These are phyloP conservation scores for Phymastichus coffea DNA, from an alignment of 1,140 invertebrate genomes.

Conservation along the genomic window DNA sequence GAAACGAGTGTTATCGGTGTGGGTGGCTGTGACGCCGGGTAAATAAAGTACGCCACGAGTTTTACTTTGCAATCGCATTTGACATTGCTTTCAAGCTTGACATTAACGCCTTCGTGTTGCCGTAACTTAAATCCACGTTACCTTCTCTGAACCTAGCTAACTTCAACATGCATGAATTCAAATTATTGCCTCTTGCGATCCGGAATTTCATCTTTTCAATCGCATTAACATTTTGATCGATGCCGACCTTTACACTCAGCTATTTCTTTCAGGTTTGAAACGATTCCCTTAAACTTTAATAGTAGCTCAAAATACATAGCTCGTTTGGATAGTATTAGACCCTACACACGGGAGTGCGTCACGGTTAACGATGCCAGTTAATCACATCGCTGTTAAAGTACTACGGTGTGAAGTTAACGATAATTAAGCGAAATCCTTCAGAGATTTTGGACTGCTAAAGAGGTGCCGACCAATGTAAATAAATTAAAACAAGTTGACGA, in stretches of 20 bases:
- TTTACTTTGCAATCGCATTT: not conserved
- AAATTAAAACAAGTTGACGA: conserved; percentile 14
- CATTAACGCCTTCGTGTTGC: conserved; percentile 1
- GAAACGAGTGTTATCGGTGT: not conserved
- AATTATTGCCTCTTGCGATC: conserved; percentile 12
- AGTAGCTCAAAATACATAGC: conserved; percentile 35
- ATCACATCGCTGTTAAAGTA: no score
- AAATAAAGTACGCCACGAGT: not conserved
- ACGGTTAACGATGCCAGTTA: not conserved
- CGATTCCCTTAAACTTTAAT: not conserved
- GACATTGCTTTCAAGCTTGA: not conserved
- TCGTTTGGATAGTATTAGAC: conserved; percentile 38
- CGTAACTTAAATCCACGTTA: not conserved
- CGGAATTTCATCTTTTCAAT: not conserved
- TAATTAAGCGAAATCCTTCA: not conserved
- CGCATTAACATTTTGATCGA: conserved; percentile 19
- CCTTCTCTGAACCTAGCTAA: no score
- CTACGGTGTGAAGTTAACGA: not conserved
- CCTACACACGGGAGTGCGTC: not conserved
- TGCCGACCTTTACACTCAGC: conserved; percentile 4
- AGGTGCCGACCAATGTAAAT: not conserved
- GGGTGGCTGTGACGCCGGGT: not conserved
- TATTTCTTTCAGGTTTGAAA: conserved; percentile 5
- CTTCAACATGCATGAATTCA: not conserved
- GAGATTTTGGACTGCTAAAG: conserved; percentile 25